Base-by-base conservation (phyloP, 2,888 invertebrate genomes). In the Hemistola chrysoprasaria region DNA sequence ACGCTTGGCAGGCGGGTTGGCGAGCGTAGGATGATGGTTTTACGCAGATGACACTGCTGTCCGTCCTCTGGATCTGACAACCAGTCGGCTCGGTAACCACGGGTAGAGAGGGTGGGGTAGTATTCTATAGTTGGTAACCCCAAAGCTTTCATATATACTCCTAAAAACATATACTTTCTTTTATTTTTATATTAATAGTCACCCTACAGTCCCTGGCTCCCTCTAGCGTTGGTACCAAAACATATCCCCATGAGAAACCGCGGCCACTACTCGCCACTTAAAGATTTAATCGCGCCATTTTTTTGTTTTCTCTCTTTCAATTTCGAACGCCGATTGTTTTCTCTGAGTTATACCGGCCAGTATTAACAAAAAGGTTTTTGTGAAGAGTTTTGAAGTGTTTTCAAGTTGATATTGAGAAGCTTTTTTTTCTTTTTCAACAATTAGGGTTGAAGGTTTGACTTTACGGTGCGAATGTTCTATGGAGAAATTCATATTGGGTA, bases 261-360 rank as follows among this genome's bases (percentile, higher is more conserved):
- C 73, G 74, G 65, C 68, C 71, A 71, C 71, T 64, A 62, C 68
- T 76, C 67, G 56, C 71, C 78, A 79, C 83, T 80, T 68, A 60
- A 78, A 85, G 85, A 86, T 86, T 71, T 79, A 85, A 86, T 87
- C 86, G 81, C 86, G 75, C 86, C 82, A 78, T 74, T 85, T 84
- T 81, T 80, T 82, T 80, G 72, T 81, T 84, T 81, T 71, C 68
- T 62, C 68, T 68, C 65, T 41, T 56, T 48, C 49, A 53, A 60
- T 56, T 76, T 67, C 65, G 61, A 71, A 71, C 60, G 63, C 45
- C 63, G 50, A 78, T 85, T 84, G 82, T 84, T 84, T 82, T 71
- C 66, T 68, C 38, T 61, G 28, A 22, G 38, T 38, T 65, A 65
- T 67, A 54, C 65, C 71, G 76, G 76, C 75, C 78, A 73, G 75